phyloP scores from a whole-genome alignment of 2,797 vertebrate species.

The Hyperoplus lanceolatus region DNA sequence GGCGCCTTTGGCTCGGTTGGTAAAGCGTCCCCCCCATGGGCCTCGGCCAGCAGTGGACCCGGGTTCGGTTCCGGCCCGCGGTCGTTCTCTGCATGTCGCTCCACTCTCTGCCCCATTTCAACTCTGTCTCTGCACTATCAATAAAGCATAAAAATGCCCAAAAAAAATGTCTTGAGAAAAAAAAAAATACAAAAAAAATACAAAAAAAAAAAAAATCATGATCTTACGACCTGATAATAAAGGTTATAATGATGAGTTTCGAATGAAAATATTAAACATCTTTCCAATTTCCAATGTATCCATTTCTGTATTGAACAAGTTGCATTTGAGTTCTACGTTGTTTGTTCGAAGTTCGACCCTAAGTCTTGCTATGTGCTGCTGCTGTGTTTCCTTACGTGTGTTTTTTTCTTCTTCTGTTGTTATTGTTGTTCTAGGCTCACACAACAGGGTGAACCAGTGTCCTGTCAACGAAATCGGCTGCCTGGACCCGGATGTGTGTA shows the following conservation, averaged over 20 bases:
- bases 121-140: too few species aligned
- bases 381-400: constrained; percentile 5
- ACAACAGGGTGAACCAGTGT: constrained; percentile 92
- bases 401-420: constrained; percentile 23
- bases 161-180: too few species aligned
- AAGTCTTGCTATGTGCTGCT: constrained; percentile 3
- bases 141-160: too few species aligned
- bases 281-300: too few species aligned
- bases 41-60: too few species aligned
- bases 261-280: constrained; percentile 6
- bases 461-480: constrained; percentile 94
- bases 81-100: too few species aligned
- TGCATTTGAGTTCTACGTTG: too few species aligned
- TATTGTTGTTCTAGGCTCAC: constrained; percentile 85
- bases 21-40: too few species aligned
- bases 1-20: too few species aligned
- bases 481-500: constrained; percentile 91
- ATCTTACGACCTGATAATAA: not conserved
- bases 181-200: not conserved
- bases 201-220: not conserved
- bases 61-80: too few species aligned
- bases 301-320: too few species aligned
- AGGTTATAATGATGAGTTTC: not conserved
- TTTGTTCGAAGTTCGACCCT: not conserved
- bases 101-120: too few species aligned